phyloP scores from a whole-genome alignment of 2,797 vertebrate species.

The Dryobates pubescens region DNA sequence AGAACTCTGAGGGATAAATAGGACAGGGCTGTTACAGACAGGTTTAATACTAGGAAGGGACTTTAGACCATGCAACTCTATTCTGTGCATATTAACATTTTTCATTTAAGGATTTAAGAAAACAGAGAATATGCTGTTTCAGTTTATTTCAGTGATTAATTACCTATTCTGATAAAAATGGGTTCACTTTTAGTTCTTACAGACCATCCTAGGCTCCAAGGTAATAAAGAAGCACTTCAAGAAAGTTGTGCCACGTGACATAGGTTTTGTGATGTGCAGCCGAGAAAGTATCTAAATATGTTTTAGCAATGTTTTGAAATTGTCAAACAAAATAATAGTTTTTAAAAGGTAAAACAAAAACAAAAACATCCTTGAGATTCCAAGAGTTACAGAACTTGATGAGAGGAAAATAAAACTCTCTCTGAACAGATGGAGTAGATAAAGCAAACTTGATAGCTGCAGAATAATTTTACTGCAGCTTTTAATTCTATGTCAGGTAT shows the following conservation, averaged over 20 bases:
- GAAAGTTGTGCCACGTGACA: neutral
- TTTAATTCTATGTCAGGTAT: neutral
- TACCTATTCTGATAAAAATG: neutral
- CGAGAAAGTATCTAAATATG: neutral
- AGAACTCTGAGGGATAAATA: neutral
- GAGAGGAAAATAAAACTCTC: neutral
- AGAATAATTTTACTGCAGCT: neutral
- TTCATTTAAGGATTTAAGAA: neutral
- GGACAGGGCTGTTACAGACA: neutral
- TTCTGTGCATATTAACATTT: neutral
- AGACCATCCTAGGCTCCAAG: neutral
- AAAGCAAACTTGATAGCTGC: neutral
- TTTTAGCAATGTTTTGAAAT: neutral
- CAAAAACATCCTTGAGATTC: neutral
- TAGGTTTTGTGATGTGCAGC: neutral
- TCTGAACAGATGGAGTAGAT: neutral
- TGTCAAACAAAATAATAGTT: neutral
- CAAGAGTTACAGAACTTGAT: neutral
- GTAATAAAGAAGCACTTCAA: neutral
- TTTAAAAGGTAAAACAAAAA: neutral
- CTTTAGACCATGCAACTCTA: neutral
- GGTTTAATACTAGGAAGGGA: neutral
- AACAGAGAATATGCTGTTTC: neutral
- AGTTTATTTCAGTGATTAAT: neutral
- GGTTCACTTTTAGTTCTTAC: neutral